Evolutionary conservation across 2,888 invertebrate species (phyloP).

Genomic region (Seira ritae): DNA sequence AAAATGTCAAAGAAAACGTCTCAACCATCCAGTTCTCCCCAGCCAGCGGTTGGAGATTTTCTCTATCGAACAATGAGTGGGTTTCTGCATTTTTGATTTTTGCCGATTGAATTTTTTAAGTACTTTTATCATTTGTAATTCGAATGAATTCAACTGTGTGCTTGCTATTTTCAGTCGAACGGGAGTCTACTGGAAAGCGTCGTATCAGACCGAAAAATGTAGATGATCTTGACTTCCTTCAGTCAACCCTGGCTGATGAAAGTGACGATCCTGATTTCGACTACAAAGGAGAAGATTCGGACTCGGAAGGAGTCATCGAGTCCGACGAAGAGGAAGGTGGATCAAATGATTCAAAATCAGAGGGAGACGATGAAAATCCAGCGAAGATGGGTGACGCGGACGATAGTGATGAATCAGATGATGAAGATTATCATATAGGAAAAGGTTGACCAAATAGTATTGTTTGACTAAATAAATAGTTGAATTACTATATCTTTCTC

Average conservation of each 20-base stretch:
- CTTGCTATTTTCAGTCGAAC: constrained; percentile 66
- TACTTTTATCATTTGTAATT: no score
- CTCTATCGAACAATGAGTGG: constrained; percentile 65
- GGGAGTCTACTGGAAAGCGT: constrained; percentile 70
- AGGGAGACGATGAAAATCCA: constrained; percentile 81
- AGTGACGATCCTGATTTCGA: constrained; percentile 72
- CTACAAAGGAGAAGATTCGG: constrained; percentile 57
- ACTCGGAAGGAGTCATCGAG: constrained; percentile 48
- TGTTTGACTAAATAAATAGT: not conserved
- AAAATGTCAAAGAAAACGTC: constrained; percentile 35
- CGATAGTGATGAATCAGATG: constrained; percentile 79
- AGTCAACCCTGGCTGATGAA: constrained; percentile 66
- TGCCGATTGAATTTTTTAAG: not conserved
- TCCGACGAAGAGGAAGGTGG: constrained; percentile 32
- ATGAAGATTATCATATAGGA: constrained; percentile 55
- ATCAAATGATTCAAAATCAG: constrained; percentile 10
- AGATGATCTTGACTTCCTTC: constrained; percentile 66
- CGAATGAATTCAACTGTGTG: not conserved
- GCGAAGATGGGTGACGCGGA: constrained; percentile 87
- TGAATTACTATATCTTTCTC: constrained; percentile 5
- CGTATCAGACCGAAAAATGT: constrained; percentile 71
- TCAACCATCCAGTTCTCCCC: constrained; percentile 35
- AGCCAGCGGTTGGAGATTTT: constrained; percentile 47
- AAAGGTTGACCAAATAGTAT: constrained; percentile 25
- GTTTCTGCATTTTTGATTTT: constrained; percentile 13